Conservation (phyloP, 2,797 vertebrate species). For the Cephalopachus bancanus region DNA sequence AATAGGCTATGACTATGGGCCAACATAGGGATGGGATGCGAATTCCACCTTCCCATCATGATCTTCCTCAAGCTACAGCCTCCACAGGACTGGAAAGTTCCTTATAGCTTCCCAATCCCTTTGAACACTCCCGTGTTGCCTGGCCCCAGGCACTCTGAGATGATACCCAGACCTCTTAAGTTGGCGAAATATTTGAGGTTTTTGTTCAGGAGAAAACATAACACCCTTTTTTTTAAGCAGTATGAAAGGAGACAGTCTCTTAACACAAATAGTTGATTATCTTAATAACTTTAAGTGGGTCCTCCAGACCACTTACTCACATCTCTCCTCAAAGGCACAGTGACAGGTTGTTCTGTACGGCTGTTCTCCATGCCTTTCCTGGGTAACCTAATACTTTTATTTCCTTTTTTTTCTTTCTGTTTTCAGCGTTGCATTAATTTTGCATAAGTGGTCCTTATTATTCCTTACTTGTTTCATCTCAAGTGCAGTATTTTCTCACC, state of each 20-base stretch:
- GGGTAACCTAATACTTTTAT: slow-evolving; percentile 19
- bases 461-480: slow-evolving; percentile 76
- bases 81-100: fast-evolving
- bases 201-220: not conserved
- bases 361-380: slow-evolving; percentile 44
- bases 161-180: too few species aligned
- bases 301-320: not conserved
- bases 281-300: slow-evolving; percentile 42
- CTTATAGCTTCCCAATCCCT: not conserved
- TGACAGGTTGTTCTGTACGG: slow-evolving; percentile 34
- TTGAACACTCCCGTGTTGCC: fast-evolving
- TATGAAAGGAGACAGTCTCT: not conserved
- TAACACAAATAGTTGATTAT: not conserved
- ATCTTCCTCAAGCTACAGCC: fast-evolving
- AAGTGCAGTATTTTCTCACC: slow-evolving; percentile 81
- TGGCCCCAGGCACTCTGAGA: fast-evolving
- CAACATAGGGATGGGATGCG: fast-evolving
- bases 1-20: fast-evolving
- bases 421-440: slow-evolving; percentile 75
- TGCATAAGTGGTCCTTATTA: slow-evolving; percentile 84
- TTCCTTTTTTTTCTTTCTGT: slow-evolving; percentile 67
- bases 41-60: fast-evolving
- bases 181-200: not conserved
- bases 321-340: not conserved
- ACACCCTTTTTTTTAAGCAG: not conserved